Evolutionary conservation across 2,113 vertebrate species (phyloP).

Genomic region (Hemicordylus capensis): DNA sequence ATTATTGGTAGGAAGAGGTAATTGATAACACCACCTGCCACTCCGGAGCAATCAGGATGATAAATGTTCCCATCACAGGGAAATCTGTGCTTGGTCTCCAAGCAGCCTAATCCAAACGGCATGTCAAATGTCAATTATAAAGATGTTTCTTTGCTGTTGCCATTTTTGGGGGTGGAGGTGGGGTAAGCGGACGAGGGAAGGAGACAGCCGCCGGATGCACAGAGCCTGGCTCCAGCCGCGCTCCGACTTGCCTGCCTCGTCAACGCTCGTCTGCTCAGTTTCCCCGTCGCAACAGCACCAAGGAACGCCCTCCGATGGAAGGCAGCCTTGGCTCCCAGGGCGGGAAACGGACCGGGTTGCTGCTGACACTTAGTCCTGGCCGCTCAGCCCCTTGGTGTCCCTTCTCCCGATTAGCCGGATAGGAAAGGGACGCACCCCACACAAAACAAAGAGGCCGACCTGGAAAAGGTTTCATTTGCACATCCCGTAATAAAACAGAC

Average conservation of each 20-base stretch:
- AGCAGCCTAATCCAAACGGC: slow-evolving; percentile 77
- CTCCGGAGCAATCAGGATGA: slow-evolving; percentile 81
- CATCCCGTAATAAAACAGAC: background rate
- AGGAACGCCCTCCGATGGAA: slow-evolving; percentile 10
- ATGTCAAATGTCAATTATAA: slow-evolving; percentile 84
- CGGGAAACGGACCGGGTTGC: slow-evolving; percentile 37
- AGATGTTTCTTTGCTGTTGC: slow-evolving; percentile 77
- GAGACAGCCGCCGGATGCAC: slow-evolving; percentile 42
- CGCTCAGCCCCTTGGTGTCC: background rate
- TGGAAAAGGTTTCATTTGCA: background rate
- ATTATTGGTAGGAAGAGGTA: slow-evolving; percentile 84
- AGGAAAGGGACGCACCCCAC: slow-evolving; percentile 10
- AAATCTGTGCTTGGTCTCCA: slow-evolving; percentile 79
- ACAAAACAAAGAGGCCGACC: background rate
- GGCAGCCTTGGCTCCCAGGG: slow-evolving; percentile 31
- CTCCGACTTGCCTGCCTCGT: background rate
- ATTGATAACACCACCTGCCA: slow-evolving; percentile 86
- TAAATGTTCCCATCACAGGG: slow-evolving; percentile 84
- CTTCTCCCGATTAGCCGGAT: slow-evolving; percentile 1
- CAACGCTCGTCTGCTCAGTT: slow-evolving; percentile 11
- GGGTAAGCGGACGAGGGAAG: background rate
- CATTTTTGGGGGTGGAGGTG: slow-evolving; percentile 2
- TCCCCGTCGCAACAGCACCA: slow-evolving; percentile 24
- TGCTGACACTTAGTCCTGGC: slow-evolving; percentile 11
- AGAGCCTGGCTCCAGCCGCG: background rate